Percentiles rank a stretch among this genome's conserved stretches.
Evolutionary conservation across 2,888 invertebrate genomes (phyloP).

Genomic region (Morinoia aosen): DNA sequence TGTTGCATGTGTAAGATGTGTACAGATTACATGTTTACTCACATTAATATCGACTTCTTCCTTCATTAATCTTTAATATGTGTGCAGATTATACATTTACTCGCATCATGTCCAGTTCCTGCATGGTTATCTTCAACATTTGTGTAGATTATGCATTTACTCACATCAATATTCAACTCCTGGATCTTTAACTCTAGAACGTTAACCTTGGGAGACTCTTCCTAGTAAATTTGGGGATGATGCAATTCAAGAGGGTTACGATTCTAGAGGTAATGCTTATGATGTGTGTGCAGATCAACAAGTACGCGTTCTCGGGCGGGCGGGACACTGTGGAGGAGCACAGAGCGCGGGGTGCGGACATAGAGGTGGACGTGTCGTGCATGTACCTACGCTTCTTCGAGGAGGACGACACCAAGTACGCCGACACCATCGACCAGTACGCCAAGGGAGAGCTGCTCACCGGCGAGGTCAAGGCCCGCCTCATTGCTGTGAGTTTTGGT

Average conservation of each 20-base stretch:
- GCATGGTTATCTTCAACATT: no score
- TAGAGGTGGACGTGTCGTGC: conserved; percentile 94
- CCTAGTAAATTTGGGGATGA: no score
- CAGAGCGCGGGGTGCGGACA: conserved; percentile 89
- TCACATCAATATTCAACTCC: no score
- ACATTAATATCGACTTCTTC: not conserved
- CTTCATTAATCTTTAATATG: not conserved
- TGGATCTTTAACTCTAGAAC: no score
- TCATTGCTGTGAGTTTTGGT: conserved; percentile 77
- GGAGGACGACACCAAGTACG: conserved; percentile 90
- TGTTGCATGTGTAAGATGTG: not conserved
- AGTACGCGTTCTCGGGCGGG: conserved; percentile 98
- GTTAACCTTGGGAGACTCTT: no score
- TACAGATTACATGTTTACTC: not conserved
- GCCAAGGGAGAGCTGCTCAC: conserved; percentile 90
- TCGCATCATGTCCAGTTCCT: no score
- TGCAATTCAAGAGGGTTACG: no score
- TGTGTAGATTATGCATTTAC: no score
- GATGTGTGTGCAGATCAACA: conserved; percentile 78
- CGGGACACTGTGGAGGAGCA: conserved; percentile 95
- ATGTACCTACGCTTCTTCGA: conserved; percentile 95
- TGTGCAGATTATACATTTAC: no score
- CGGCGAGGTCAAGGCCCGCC: conserved; percentile 92
- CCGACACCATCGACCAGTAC: conserved; percentile 83
- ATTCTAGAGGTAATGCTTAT: no score